phyloP scores from a whole-genome alignment of 2,888 invertebrate genomes.

The Mystacides longicornis region DNA sequence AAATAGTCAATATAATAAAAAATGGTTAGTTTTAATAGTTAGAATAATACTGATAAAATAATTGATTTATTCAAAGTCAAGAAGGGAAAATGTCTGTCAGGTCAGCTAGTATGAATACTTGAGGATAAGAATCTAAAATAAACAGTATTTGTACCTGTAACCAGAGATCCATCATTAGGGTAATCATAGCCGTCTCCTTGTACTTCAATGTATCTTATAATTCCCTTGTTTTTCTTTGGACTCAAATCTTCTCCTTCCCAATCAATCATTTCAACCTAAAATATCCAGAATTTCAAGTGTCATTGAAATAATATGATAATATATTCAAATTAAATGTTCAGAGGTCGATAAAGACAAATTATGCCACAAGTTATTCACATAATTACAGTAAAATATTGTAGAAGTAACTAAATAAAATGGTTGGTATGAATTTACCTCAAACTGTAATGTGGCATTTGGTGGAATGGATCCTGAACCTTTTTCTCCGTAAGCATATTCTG shows the following conservation, averaged over 20 bases:
- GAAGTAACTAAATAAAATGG: not conserved
- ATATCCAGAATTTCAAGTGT: too few relatives aligned
- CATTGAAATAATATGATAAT: too few relatives aligned
- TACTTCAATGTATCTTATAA: slow-evolving; percentile 63
- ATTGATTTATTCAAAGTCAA: too few relatives aligned
- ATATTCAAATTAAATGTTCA: too few relatives aligned
- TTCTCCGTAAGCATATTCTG: slow-evolving; percentile 87
- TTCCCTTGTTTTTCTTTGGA: slow-evolving; percentile 74
- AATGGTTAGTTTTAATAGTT: too few relatives aligned
- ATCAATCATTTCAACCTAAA: slow-evolving; percentile 74
- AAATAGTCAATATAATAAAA: too few relatives aligned
- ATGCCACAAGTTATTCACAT: too few relatives aligned
- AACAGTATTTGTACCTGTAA: slow-evolving; percentile 70
- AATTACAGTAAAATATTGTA: not conserved
- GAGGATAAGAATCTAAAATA: too few relatives aligned
- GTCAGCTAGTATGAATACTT: too few relatives aligned
- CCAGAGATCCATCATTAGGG: slow-evolving; percentile 77
- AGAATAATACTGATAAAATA: too few relatives aligned
- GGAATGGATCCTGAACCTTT: slow-evolving; percentile 84
- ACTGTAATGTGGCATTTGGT: slow-evolving; percentile 76
- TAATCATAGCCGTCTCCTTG: slow-evolving; percentile 62
- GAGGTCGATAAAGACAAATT: too few relatives aligned
- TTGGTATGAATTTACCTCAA: slow-evolving; percentile 64
- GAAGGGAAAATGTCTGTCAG: too few relatives aligned
- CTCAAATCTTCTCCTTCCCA: slow-evolving; percentile 89